phyloP scores from a whole-genome alignment of 2,113 vertebrate species.

The Engraulis encrasicolus region DNA sequence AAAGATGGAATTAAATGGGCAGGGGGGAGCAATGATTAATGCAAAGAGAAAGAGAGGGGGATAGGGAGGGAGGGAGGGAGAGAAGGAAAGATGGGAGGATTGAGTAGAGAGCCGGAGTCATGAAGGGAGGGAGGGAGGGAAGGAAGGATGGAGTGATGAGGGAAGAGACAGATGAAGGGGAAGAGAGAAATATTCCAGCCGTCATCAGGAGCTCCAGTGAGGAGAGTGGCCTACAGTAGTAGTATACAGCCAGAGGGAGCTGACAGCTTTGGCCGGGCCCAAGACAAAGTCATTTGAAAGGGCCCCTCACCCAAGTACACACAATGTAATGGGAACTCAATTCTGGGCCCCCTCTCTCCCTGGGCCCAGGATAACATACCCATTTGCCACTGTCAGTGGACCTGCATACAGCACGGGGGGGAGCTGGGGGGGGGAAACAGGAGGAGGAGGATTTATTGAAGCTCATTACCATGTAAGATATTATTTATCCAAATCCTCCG shows the following conservation, averaged over 20 bases:
- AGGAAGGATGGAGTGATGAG: not conserved
- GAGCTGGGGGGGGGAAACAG: not conserved
- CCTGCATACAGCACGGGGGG: too few species aligned
- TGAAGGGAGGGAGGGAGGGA: not conserved
- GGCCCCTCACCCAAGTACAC: too few species aligned
- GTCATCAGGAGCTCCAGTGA: not conserved
- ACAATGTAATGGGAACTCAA: too few species aligned
- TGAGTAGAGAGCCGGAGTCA: too few species aligned
- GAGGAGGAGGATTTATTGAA: not conserved
- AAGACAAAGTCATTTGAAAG: too few species aligned
- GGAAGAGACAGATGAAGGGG: slow-evolving; percentile 3
- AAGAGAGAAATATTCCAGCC: not conserved
- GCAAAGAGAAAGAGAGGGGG: not conserved
- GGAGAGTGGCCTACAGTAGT: not conserved
- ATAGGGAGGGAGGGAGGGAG: not conserved
- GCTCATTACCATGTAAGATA: not conserved
- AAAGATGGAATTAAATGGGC: not conserved
- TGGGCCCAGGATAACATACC: too few species aligned
- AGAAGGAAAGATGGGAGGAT: not conserved
- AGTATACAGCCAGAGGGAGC: too few species aligned
- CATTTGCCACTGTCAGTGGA: too few species aligned
- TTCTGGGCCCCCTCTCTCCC: too few species aligned
- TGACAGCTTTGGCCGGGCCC: too few species aligned
- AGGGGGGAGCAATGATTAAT: too few species aligned
- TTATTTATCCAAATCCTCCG: not conserved